Base-by-base conservation (phyloP, 2,888 invertebrate genomes). In the Himalopsyche anomala region DNA sequence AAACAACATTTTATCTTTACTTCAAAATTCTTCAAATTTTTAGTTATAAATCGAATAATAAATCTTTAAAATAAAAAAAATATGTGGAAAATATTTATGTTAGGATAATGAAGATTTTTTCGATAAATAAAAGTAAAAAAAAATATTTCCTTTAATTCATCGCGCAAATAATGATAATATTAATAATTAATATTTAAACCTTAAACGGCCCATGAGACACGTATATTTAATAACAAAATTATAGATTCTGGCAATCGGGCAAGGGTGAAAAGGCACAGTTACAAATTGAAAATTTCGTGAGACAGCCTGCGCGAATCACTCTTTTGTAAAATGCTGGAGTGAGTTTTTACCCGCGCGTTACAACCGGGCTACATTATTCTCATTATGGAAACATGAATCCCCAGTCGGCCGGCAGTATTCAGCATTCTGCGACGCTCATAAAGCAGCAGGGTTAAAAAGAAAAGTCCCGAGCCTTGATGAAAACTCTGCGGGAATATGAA, bases 381-480 rank as follows among this genome's bases (percentile, higher is more conserved):
- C 74, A 74, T 74, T 74, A 74, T 74, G 74, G 15, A 74, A 74
- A 74, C 74, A 74, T 74, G 74, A 74, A 74, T 74, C 74, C 74
- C 74, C 74, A 74, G 74, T 36, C 38, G 74, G 74, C 74, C 74
- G 74, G 15, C 74, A 28, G 74, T 36, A 74, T 74, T 74, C 74
- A 74, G 38, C 74, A 74, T 74, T 74, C 74, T 74, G 74, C 74
- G 74, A 74, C 74, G 74, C 74, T 74, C 74, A 74, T 74, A 74
- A 74, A 74, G 74, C 74, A 74, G 74, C 74, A 19, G 74, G 74
- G 74, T 74, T 74, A 74, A 74, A 74, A 74, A 74, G 74, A 74
- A 74, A 74, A 74, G 19, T 74, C 74, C 28, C 74, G 74, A 74
- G 74, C 74, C 74, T 12, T 74, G 74, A 74, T 74, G 74, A 74